Percentiles rank a stretch among this genome's conserved stretches.
Conservation (phyloP, 2,113 vertebrate genomes). For the Baryphthengus martii region DNA sequence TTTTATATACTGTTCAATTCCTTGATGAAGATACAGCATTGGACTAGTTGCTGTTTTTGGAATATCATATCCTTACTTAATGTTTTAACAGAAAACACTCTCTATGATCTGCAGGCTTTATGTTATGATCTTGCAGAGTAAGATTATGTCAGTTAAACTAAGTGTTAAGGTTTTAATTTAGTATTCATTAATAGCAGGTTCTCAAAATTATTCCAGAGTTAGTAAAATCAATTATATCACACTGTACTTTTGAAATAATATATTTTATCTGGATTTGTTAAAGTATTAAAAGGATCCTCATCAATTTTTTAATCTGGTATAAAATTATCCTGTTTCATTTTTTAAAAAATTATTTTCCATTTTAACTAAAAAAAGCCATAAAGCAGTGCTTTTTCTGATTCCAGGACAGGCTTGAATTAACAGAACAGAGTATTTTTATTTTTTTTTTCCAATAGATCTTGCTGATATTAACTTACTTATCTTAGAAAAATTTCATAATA, state of each 20-base stretch:
- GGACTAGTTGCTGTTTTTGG: neutral
- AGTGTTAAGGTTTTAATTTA: neutral
- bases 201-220: neutral
- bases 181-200: neutral
- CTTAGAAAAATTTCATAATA: neutral
- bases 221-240: neutral
- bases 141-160: neutral
- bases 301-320: neutral
- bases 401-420: neutral
- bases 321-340: neutral
- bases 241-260: neutral
- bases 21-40: neutral
- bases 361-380: neutral
- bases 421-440: neutral
- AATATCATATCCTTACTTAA: neutral
- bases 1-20: neutral
- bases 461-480: neutral
- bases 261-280: neutral
- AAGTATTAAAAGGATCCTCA: neutral
- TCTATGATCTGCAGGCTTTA: neutral
- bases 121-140: neutral
- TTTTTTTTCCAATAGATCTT: neutral
- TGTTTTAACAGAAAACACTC: constrained; percentile 7
- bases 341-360: neutral
- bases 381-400: neutral